Conservation (phyloP, 2,113 vertebrate species). For the Tursiops truncatus region DNA sequence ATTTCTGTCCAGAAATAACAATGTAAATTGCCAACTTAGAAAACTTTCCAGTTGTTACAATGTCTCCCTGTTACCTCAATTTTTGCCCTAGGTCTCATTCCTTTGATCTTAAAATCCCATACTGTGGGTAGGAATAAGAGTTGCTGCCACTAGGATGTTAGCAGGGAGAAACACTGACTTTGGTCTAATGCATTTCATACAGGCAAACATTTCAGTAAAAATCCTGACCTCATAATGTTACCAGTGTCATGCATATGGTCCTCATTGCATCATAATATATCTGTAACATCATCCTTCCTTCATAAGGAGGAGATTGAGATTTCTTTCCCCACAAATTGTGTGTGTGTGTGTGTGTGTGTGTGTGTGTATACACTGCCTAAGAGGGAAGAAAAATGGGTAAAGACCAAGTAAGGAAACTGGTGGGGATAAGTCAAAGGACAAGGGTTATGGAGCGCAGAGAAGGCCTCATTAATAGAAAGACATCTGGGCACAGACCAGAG, state of each 20-base stretch:
- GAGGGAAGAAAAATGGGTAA: neutral
- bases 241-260: neutral
- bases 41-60: neutral
- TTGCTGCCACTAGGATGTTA: neutral
- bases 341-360: neutral
- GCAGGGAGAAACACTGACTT: conserved; percentile 19
- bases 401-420: neutral
- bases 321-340: neutral
- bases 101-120: conserved; percentile 36
- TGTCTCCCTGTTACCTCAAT: neutral
- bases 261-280: conserved; percentile 63
- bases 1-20: conserved; percentile 40
- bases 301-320: neutral
- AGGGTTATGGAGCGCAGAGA: neutral
- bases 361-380: neutral
- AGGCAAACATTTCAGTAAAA: conserved; percentile 39
- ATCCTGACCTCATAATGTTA: conserved; percentile 76
- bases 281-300: neutral
- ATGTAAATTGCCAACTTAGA: neutral
- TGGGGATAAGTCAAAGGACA: neutral
- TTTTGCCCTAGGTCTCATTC: conserved; percentile 23
- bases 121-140: neutral
- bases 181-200: neutral
- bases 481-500: neutral
- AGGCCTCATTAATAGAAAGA: neutral